Percentiles rank a stretch among this genome's conserved stretches.
These are phyloP conservation scores for Brachionus calyciflorus DNA, from an alignment of 1,140 invertebrate species.

Conservation along the genomic window DNA sequence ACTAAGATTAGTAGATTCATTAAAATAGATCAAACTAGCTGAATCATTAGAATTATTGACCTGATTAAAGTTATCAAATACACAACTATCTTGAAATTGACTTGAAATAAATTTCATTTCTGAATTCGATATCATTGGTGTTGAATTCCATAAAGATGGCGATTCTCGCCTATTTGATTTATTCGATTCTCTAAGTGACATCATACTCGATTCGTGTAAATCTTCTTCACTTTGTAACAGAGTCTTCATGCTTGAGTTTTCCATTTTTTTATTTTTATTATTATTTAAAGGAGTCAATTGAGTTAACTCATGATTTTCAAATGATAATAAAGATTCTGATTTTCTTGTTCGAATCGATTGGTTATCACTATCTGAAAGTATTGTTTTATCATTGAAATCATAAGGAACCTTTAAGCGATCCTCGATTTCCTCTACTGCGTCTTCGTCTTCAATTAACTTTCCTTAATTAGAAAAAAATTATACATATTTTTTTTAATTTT, in stretches of 20 bases:
- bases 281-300: neutral
- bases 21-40: conserved; percentile 15
- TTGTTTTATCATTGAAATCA: neutral
- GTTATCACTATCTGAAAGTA: neutral
- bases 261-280: conserved; percentile 5
- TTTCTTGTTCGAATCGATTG: neutral
- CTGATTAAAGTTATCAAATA: conserved; percentile 17
- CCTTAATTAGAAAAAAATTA: too few relatives aligned
- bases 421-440: too few relatives aligned
- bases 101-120: conserved; percentile 2
- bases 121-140: neutral
- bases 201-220: neutral
- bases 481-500: too few relatives aligned
- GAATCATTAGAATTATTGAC: neutral
- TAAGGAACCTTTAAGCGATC: too few relatives aligned
- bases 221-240: neutral
- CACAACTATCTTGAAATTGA: neutral
- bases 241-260: neutral
- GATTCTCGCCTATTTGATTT: neutral
- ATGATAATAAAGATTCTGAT: conserved; percentile 1
- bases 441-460: too few relatives aligned
- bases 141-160: neutral
- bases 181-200: neutral
- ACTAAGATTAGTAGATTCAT: conserved; percentile 7
- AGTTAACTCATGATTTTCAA: conserved; percentile 14